Percentiles rank a stretch among this genome's conserved stretches.
These are phyloP conservation scores for Pterocles orientalis DNA, from an alignment of 2,113 vertebrate genomes.

Conservation along the genomic window DNA sequence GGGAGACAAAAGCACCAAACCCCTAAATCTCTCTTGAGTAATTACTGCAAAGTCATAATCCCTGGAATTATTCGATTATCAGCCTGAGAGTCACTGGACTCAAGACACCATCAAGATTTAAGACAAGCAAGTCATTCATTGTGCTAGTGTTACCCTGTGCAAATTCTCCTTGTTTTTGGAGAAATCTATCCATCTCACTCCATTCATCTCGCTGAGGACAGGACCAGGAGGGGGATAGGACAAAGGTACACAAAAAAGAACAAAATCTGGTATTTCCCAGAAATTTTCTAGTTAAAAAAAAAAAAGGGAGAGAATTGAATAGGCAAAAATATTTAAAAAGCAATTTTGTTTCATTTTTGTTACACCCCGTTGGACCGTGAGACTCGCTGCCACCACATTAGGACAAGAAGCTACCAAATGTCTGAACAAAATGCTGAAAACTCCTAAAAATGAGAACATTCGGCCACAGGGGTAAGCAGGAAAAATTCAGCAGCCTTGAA, in stretches of 20 bases:
- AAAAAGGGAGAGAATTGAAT: background rate
- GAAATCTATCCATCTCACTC: background rate
- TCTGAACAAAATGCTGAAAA: background rate
- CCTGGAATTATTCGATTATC: conserved; percentile 3
- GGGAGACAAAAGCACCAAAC: conserved; percentile 14
- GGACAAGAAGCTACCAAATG: background rate
- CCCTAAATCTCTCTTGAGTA: background rate
- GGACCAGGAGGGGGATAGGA: background rate
- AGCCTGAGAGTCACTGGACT: background rate
- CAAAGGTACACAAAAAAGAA: background rate
- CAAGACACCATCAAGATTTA: background rate
- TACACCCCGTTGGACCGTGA: background rate
- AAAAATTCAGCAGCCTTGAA: background rate
- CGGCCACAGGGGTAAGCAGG: background rate
- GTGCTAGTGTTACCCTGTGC: background rate
- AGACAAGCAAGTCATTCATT: conserved; percentile 3
- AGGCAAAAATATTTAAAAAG: background rate
- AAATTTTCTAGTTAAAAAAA: background rate
- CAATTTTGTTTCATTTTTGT: background rate
- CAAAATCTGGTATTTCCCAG: background rate
- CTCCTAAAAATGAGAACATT: background rate
- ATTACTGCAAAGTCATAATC: conserved; percentile 1
- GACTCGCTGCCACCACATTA: background rate
- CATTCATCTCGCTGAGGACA: background rate
- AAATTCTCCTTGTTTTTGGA: background rate